Evolutionary conservation across 2,113 vertebrate genomes (phyloP).

Genomic region (Chionomys nivalis): DNA sequence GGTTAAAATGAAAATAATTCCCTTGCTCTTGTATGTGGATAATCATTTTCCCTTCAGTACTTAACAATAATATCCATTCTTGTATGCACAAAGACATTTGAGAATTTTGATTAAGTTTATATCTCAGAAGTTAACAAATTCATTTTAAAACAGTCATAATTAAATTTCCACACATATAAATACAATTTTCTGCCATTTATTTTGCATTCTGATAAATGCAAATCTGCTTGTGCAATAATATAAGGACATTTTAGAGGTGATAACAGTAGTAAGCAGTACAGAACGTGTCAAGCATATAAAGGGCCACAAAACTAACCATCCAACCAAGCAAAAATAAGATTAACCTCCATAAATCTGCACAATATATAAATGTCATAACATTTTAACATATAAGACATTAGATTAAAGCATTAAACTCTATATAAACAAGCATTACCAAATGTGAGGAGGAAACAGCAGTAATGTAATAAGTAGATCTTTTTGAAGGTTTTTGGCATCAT

Average conservation of each 20-base stretch:
- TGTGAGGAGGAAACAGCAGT: not conserved
- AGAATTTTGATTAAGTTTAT: slow-evolving; percentile 2
- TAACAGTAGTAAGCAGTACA: not conserved
- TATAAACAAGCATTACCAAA: not conserved
- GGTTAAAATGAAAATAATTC: slow-evolving; percentile 32
- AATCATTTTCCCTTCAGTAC: slow-evolving; percentile 48
- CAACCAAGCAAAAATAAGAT: not conserved
- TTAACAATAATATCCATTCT: slow-evolving; percentile 46
- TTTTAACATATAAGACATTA: not conserved
- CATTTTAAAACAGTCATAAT: slow-evolving; percentile 40
- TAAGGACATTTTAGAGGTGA: not conserved
- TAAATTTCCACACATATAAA: not conserved
- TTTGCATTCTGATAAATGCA: slow-evolving; percentile 21
- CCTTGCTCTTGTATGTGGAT: slow-evolving; percentile 1
- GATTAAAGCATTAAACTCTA: not conserved
- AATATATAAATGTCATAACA: not conserved
- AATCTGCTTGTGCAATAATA: not conserved
- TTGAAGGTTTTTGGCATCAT: not conserved
- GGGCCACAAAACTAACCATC: not conserved
- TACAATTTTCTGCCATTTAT: slow-evolving; percentile 26
- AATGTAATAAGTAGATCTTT: not conserved
- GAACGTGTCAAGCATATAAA: not conserved
- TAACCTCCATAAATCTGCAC: not conserved
- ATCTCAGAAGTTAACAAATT: slow-evolving; percentile 44
- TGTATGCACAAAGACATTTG: slow-evolving; percentile 39